Evolutionary conservation across 2,113 vertebrate genomes (phyloP).

Genomic region (Phaethon lepturus): DNA sequence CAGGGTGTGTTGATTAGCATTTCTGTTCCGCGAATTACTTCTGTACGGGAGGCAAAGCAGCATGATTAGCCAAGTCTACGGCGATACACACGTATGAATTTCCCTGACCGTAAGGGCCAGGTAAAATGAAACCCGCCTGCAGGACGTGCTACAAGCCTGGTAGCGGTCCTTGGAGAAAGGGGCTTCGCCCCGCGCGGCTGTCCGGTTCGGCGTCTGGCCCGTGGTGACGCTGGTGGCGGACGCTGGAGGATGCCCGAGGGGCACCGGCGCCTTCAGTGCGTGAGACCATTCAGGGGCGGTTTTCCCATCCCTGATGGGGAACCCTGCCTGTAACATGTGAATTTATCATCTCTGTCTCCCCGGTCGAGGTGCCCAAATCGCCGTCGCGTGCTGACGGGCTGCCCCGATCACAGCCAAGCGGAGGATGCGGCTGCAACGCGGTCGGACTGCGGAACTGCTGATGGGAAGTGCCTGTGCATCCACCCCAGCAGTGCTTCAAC

Average conservation of each 20-base stretch:
- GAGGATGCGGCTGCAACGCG: not conserved
- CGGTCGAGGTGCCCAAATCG: fast-evolving
- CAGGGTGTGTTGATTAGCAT: not conserved
- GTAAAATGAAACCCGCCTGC: not conserved
- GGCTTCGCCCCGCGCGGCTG: fast-evolving
- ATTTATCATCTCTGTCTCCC: fast-evolving
- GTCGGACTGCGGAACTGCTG: not conserved
- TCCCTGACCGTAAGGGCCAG: fast-evolving
- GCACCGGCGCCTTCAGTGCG: not conserved
- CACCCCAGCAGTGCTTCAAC: not conserved
- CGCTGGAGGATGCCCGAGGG: not conserved
- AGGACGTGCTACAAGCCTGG: not conserved
- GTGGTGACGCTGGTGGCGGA: not conserved
- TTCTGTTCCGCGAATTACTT: not conserved
- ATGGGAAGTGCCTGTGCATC: not conserved
- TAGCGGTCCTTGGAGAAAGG: not conserved
- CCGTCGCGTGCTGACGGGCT: not conserved
- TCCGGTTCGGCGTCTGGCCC: not conserved
- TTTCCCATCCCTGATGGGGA: not conserved
- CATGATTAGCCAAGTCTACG: not conserved
- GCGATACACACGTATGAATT: fast-evolving
- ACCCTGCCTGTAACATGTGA: not conserved
- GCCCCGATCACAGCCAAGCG: not conserved
- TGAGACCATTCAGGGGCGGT: not conserved
- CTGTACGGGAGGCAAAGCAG: not conserved